A percentile compares a stretch with the other conserved stretches of the same genome.
Evolutionary conservation across 1,140 invertebrate genomes (phyloP).

Genomic region (Nasonia giraulti): DNA sequence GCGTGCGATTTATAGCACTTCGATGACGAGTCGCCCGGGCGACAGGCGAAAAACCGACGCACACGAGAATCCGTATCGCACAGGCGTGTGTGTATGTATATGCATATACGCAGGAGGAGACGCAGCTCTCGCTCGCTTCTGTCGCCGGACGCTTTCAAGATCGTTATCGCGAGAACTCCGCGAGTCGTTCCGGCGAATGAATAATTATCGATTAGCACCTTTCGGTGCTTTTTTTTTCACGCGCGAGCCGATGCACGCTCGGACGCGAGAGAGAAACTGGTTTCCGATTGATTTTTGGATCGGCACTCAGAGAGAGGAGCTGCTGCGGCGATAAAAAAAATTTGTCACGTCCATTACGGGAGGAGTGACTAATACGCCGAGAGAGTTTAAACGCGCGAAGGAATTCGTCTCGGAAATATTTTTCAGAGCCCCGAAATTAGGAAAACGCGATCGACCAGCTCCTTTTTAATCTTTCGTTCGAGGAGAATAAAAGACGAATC

Average conservation of each 20-base stretch:
- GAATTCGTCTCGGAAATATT: background rate
- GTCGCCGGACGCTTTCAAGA: slow-evolving; percentile 58
- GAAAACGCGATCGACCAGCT: background rate
- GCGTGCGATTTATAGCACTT: background rate
- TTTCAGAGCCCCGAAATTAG: background rate
- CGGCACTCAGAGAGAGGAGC: slow-evolving; percentile 22
- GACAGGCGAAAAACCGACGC: slow-evolving; percentile 31
- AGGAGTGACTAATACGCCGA: slow-evolving; percentile 19
- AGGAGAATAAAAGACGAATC: background rate
- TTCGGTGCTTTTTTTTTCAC: slow-evolving; percentile 11
- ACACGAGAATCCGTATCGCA: slow-evolving; percentile 62
- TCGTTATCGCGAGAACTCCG: slow-evolving; percentile 56
- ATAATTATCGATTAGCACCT: slow-evolving; percentile 65
- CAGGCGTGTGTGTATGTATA: background rate
- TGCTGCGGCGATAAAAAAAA: slow-evolving; percentile 37
- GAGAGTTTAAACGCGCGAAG: background rate
- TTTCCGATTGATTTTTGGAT: slow-evolving; percentile 47
- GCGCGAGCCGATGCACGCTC: no score
- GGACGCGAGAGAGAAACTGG: slow-evolving; percentile 25
- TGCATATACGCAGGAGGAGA: background rate
- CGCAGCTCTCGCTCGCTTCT: slow-evolving; percentile 59
- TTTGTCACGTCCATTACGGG: slow-evolving; percentile 45
- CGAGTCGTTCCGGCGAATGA: slow-evolving; percentile 57
- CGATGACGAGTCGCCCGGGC: background rate
- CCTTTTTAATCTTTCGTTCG: no score